phyloP scores from a whole-genome alignment of 2,888 invertebrate species.

The Lamellibrachia columna region DNA sequence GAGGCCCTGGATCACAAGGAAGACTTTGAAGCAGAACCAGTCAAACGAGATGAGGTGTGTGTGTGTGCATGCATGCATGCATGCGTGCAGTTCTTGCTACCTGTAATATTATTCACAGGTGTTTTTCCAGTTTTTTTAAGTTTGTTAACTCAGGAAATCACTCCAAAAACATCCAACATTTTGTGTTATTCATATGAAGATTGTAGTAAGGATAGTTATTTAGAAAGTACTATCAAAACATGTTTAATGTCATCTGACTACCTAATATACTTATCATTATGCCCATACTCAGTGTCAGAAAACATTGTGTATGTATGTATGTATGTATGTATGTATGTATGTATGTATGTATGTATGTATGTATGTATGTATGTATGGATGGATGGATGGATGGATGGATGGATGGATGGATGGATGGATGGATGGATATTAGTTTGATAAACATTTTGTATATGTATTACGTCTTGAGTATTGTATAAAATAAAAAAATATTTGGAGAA shows the following conservation, averaged over 20 bases:
- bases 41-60: slow-evolving; percentile 54
- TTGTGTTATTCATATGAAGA: too few relatives aligned
- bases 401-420: not conserved
- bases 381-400: not conserved
- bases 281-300: too few relatives aligned
- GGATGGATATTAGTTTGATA: not conserved
- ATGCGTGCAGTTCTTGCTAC: not conserved
- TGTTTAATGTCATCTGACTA: too few relatives aligned
- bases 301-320: not conserved
- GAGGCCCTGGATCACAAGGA: slow-evolving; percentile 33
- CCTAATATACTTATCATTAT: too few relatives aligned
- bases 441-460: not conserved
- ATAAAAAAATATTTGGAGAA: not conserved
- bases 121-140: not conserved
- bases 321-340: not conserved
- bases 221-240: too few relatives aligned
- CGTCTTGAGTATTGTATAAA: not conserved
- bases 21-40: slow-evolving; percentile 51
- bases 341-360: not conserved
- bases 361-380: too few relatives aligned
- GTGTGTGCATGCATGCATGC: slow-evolving; percentile 33
- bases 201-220: too few relatives aligned
- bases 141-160: too few relatives aligned
- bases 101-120: not conserved
- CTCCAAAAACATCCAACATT: too few relatives aligned